phyloP scores from a whole-genome alignment of 2,888 invertebrate species.

The Gryllus longicercus region DNA sequence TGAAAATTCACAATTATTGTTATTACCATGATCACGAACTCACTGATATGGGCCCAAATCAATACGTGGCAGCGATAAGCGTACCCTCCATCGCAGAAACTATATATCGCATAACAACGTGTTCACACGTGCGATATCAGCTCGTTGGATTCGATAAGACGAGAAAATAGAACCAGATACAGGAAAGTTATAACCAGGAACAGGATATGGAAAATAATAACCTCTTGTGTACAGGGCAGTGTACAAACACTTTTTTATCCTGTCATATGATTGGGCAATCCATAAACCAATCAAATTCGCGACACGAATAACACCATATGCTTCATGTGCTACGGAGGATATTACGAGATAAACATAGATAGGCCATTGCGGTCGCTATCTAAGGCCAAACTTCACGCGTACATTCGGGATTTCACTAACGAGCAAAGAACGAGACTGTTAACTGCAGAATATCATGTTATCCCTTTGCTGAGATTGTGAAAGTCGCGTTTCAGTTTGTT shows the following conservation, averaged over 20 bases:
- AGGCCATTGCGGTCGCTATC: background rate
- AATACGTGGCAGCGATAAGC: background rate
- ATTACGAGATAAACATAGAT: slow-evolving; percentile 7
- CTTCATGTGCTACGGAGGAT: background rate
- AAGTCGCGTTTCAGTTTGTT: too few species aligned
- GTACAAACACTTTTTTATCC: background rate
- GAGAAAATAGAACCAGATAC: slow-evolving; percentile 10
- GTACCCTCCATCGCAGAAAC: background rate
- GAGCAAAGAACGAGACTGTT: too few species aligned
- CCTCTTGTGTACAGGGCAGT: background rate
- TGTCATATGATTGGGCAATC: slow-evolving; percentile 17
- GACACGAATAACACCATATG: slow-evolving; percentile 10
- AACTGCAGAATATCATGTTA: too few species aligned
- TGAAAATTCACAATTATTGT: too few species aligned
- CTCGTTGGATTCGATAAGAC: slow-evolving; percentile 6
- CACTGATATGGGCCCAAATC: background rate
- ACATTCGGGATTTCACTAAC: too few species aligned
- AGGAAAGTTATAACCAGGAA: slow-evolving; percentile 17
- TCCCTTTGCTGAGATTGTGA: too few species aligned
- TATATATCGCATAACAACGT: slow-evolving; percentile 17
- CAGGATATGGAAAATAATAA: slow-evolving; percentile 17
- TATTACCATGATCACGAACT: too few species aligned
- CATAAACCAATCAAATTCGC: slow-evolving; percentile 17
- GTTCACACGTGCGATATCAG: slow-evolving; percentile 17
- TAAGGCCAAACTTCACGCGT: too few species aligned